phyloP scores from a whole-genome alignment of 2,797 vertebrate species.

The Allobates femoralis region DNA sequence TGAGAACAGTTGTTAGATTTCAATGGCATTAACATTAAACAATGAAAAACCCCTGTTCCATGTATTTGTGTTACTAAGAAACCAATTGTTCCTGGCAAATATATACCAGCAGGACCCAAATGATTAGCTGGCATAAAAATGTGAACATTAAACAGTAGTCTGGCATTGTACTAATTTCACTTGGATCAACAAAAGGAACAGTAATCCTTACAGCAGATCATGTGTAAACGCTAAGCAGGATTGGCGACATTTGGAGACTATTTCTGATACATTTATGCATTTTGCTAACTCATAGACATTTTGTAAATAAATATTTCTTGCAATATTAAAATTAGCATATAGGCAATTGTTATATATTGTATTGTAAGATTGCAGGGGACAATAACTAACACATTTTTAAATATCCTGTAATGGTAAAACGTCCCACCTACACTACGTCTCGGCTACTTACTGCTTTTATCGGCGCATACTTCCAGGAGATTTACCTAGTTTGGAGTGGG shows the following conservation, averaged over 20 bases:
- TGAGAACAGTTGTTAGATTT: conserved; percentile 2
- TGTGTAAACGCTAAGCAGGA: background rate
- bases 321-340: too few species aligned
- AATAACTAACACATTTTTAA: too few species aligned
- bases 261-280: background rate
- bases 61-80: conserved; percentile 42
- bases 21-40: background rate
- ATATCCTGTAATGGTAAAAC: too few species aligned
- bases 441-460: too few species aligned
- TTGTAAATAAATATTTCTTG: background rate
- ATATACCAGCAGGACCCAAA: conserved; percentile 2
- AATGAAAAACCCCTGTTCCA: background rate
- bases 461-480: too few species aligned
- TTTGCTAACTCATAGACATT: background rate
- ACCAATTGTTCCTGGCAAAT: conserved; percentile 37
- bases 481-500: too few species aligned
- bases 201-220: background rate
- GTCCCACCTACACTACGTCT: too few species aligned
- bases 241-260: background rate
- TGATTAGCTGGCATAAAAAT: conserved; percentile 13
- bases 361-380: too few species aligned
- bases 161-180: background rate
- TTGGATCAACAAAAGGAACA: background rate
- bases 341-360: too few species aligned
- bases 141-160: conserved; percentile 7